phyloP scores from a whole-genome alignment of 64 coral and sea anemone genomes.

The Porites australiensis region DNA sequence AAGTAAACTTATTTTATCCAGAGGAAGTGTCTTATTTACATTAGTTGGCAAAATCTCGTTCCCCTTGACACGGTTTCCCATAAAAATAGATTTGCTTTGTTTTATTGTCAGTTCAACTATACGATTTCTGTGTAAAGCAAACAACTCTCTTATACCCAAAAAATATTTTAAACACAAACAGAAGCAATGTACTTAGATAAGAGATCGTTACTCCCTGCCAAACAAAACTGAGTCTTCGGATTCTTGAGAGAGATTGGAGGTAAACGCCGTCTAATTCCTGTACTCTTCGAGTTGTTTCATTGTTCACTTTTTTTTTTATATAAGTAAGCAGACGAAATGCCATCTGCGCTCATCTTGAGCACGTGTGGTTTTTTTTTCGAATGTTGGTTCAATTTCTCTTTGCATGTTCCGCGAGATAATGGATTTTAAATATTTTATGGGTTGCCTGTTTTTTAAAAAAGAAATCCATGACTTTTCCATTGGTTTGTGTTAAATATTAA shows the following conservation, averaged over 20 bases:
- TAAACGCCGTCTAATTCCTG: not conserved
- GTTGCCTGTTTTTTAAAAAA: not conserved
- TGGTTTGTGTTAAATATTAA: not conserved
- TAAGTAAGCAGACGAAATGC: not conserved
- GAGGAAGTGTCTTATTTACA: not conserved
- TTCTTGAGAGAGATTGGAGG: not conserved
- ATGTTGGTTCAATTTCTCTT: not conserved
- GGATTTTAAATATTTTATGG: conserved; percentile 20
- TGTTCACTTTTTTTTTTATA: not conserved
- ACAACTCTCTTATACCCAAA: not conserved
- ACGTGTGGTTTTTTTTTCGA: not conserved
- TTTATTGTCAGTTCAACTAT: not conserved
- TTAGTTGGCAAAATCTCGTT: not conserved
- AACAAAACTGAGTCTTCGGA: not conserved
- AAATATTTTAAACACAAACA: not conserved
- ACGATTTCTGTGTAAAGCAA: not conserved
- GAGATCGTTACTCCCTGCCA: not conserved
- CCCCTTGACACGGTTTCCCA: not conserved
- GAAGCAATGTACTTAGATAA: not conserved
- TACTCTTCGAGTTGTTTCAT: not conserved
- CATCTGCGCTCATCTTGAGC: not conserved
- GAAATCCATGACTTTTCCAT: not conserved
- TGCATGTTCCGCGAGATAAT: not conserved
- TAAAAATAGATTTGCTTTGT: not conserved
- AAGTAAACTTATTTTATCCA: not conserved